These are phyloP conservation scores for Lates japonicus DNA, from an alignment of 2,797 vertebrate species.

Conservation along the genomic window DNA sequence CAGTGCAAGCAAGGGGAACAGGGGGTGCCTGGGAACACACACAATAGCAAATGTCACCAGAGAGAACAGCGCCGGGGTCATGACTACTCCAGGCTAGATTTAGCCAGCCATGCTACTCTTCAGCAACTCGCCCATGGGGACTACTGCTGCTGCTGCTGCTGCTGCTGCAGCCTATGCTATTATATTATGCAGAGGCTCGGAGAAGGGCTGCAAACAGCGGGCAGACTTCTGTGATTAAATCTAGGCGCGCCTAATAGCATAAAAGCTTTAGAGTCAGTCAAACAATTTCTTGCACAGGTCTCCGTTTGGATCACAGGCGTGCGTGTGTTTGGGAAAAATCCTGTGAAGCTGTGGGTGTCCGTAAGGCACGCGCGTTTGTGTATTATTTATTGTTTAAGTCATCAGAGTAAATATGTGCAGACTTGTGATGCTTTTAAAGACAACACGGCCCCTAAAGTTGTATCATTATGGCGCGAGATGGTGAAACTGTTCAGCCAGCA, in stretches of 20 bases:
- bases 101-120: constrained; percentile 76
- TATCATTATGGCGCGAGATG: constrained; percentile 2
- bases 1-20: constrained; percentile 99
- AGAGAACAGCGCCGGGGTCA: constrained; percentile 81
- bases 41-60: constrained; percentile 89
- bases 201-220: constrained; percentile 68
- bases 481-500: constrained; percentile 30
- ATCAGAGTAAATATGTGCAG: constrained; percentile 31
- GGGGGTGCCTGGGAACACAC: constrained; percentile 96
- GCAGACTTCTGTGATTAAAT: constrained; percentile 75
- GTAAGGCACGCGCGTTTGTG: constrained; percentile 28
- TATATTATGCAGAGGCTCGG: constrained; percentile 67
- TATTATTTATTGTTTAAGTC: constrained; percentile 43
- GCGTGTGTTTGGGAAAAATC: constrained; percentile 17
- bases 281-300: constrained; percentile 58
- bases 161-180: constrained; percentile 63
- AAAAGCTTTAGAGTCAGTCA: constrained; percentile 72
- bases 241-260: constrained; percentile 70
- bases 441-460: constrained; percentile 30
- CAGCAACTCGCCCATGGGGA: constrained; percentile 76
- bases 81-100: constrained; percentile 78
- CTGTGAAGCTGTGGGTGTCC: constrained; percentile 3
- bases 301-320: constrained; percentile 48
- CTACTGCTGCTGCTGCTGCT: constrained; percentile 68
- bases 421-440: background rate